A percentile compares a stretch with the other conserved stretches of the same genome.
Conservation (phyloP, 2,888 invertebrate species). For the Anarsia innoxiella region DNA sequence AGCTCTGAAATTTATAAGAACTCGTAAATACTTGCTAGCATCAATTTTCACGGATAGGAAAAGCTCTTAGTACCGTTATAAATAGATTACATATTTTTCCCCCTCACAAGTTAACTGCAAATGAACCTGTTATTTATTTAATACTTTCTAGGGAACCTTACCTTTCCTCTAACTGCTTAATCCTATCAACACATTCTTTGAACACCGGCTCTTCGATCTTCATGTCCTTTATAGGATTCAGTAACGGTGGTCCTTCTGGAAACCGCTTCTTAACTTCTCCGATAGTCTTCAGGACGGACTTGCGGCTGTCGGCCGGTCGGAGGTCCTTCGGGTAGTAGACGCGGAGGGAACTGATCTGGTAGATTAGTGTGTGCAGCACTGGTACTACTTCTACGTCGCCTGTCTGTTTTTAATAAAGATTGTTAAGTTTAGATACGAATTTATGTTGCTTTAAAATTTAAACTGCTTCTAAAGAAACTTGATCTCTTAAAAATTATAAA, state of each 20-base stretch:
- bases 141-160: no score
- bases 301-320: constrained; percentile 87
- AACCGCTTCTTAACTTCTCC: constrained; percentile 93
- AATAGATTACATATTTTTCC: no score
- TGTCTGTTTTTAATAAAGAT: constrained; percentile 70
- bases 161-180: constrained; percentile 87
- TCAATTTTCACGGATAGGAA: no score
- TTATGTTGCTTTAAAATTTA: no score
- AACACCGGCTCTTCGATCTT: constrained; percentile 91
- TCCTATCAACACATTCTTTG: constrained; percentile 85
- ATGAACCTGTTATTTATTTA: no score
- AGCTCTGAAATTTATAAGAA: no score
- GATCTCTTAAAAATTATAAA: no score
- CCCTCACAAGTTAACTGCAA: no score
- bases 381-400: constrained; percentile 94
- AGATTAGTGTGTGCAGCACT: constrained; percentile 86
- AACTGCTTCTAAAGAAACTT: no score
- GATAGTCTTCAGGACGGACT: constrained; percentile 88
- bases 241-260: constrained; percentile 87
- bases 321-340: constrained; percentile 94
- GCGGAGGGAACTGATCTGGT: constrained; percentile 91
- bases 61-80: no score
- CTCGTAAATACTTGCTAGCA: no score
- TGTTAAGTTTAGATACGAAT: no score
- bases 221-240: constrained; percentile 98